These are phyloP conservation scores for Gryllus longicercus DNA, from an alignment of 2,888 invertebrate genomes.

Conservation along the genomic window DNA sequence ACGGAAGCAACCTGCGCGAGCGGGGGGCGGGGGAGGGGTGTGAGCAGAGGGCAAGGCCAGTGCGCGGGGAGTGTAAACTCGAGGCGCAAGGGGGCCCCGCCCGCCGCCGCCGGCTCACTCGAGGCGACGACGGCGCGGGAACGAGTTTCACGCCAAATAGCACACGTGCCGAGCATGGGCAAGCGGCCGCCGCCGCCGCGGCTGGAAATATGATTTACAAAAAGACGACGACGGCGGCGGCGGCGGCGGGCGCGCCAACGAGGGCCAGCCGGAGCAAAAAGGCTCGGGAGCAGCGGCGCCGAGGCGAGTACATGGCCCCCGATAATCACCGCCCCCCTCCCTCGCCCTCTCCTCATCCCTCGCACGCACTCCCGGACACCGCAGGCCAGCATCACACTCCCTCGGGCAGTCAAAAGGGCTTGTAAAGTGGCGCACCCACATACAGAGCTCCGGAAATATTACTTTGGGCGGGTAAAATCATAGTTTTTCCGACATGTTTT, in stretches of 20 bases:
- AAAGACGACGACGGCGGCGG: not conserved
- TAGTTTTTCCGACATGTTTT: too few relatives aligned
- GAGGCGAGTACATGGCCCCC: not conserved
- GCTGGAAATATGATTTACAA: conserved; percentile 2
- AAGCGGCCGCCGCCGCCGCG: not conserved
- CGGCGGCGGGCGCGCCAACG: not conserved
- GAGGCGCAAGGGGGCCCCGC: not conserved
- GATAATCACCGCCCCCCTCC: not conserved
- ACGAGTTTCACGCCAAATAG: conserved; percentile 17
- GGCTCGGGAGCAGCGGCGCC: not conserved
- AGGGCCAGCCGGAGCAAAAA: not conserved
- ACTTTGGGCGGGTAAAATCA: too few relatives aligned
- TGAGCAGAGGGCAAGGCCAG: too few relatives aligned
- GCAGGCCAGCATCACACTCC: not conserved
- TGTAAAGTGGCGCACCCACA: too few relatives aligned
- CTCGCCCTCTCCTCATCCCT: not conserved
- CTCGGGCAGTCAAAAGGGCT: not conserved
- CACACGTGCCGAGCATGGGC: conserved; percentile 4
- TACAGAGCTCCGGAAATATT: too few relatives aligned
- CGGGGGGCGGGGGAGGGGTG: too few relatives aligned
- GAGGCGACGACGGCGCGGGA: conserved; percentile 7
- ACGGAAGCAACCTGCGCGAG: too few relatives aligned
- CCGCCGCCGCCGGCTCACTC: not conserved
- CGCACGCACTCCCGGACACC: not conserved
- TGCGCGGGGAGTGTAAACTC: too few relatives aligned